phyloP scores from a whole-genome alignment of 1,140 invertebrate species.

The Coenobita brevimanus region DNA sequence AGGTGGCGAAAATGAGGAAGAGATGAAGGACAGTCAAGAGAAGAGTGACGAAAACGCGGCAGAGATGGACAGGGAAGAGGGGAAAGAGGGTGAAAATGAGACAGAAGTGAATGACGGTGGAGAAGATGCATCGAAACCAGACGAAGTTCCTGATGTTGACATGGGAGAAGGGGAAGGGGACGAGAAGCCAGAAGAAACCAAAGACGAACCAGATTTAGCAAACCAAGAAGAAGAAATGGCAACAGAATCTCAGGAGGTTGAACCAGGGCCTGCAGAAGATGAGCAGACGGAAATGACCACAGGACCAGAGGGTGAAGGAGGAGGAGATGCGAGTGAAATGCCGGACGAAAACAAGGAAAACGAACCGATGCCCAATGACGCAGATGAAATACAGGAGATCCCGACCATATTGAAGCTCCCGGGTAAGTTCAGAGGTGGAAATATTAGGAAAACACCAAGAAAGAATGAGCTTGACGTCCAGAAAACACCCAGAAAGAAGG shows the following conservation, averaged over 20 bases:
- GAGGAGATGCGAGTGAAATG: background rate
- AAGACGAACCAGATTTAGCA: background rate
- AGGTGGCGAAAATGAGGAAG: background rate
- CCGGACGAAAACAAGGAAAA: background rate
- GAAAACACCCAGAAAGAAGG: background rate
- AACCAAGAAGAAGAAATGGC: background rate
- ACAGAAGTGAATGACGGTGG: background rate
- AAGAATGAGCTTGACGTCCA: background rate
- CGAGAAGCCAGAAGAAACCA: background rate
- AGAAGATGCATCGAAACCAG: background rate
- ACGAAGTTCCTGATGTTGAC: background rate
- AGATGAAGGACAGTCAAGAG: no score
- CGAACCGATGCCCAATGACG: slow-evolving; percentile 1
- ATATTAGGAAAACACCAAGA: background rate
- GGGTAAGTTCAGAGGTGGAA: background rate
- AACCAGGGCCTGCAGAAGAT: background rate
- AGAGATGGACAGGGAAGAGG: no score
- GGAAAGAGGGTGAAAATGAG: no score
- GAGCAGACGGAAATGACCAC: background rate
- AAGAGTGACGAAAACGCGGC: no score
- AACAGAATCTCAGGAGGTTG: background rate
- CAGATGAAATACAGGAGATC: slow-evolving; percentile 48
- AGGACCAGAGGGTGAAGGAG: background rate
- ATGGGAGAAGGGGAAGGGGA: background rate
- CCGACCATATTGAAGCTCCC: slow-evolving; percentile 42